Evolutionary conservation across 92 coral and sea anemone genomes (phyloP), one percentile per base, ranked within the genome.

Genomic region (Porites divaricata): DNA sequence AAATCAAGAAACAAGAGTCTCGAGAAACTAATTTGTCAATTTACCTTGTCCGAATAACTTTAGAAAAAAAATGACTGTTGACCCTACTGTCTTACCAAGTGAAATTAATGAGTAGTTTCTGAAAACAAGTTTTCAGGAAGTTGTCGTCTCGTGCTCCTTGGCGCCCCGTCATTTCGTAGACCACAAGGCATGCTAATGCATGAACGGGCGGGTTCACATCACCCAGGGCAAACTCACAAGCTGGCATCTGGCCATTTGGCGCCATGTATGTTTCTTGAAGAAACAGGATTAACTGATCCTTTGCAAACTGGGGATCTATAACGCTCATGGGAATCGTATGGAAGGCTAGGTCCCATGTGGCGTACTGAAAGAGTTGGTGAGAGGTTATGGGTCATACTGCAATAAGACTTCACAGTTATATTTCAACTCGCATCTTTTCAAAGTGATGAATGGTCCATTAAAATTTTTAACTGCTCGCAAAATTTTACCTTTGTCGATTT

Each of bases 141-240:
- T 73, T 85, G 28, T 91, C 94, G 75, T 96, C 99, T 72, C 99
- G 83, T 14, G 87, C 62, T 10, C 93, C 99, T 67, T 91, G 95
- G 58, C 81, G 90, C 9, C 95, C 98, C 9, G 99, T 92, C 97
- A 92, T 91, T 88, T 95, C 93, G 90, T 96, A 96, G 56, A 96
- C 99, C 85, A 90, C 78, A 26, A 91, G 75, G 61, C 95, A 90
- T 15, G 99, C 99, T 64, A 93, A 80, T 1, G 99, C 99, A 72
- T 96, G 99, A 20, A 96, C 98, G 0, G 98, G 98, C 9, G 98
- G 98, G 87, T 93, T 95, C 80, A 95, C 97, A 90, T 95, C 98
- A 91, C 98, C 89, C 53, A 95, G 76, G 9, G 96, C 98, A 61
- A 95, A 95, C 91, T 95, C 98, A 85, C 89, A 95, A 53, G 98